Conservation (phyloP, 2,888 invertebrate species). For the Syritta pipiens region DNA sequence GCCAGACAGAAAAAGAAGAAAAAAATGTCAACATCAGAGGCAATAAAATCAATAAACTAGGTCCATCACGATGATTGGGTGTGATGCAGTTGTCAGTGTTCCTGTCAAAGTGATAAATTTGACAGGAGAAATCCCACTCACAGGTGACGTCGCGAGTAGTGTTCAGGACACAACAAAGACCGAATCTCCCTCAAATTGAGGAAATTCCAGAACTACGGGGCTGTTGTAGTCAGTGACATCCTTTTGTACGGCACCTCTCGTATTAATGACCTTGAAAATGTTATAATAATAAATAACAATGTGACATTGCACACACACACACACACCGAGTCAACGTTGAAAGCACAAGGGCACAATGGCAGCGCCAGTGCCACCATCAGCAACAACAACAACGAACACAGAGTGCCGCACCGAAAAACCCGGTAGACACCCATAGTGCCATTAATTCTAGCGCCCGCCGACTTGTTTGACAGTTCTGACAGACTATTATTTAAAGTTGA, state of each 20-base stretch:
- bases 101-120: slow-evolving; percentile 64
- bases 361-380: slow-evolving; percentile 41
- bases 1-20: neutral
- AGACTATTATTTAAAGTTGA: slow-evolving; percentile 80
- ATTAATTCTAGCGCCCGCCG: slow-evolving; percentile 79
- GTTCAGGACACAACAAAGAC: slow-evolving; percentile 5
- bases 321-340: slow-evolving; percentile 14
- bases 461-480: slow-evolving; percentile 80
- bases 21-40: slow-evolving; percentile 19
- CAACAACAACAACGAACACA: slow-evolving; percentile 52
- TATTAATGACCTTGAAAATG: slow-evolving; percentile 68
- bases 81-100: slow-evolving; percentile 52
- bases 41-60: slow-evolving; percentile 60
- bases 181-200: slow-evolving; percentile 7
- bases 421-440: slow-evolving; percentile 72
- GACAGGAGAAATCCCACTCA: slow-evolving; percentile 45
- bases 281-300: slow-evolving; percentile 69
- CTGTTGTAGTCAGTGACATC: slow-evolving; percentile 55
- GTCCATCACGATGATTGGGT: slow-evolving; percentile 16
- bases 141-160: too few relatives aligned
- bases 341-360: slow-evolving; percentile 53
- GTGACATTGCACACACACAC: slow-evolving; percentile 57
- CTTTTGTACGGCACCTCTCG: slow-evolving; percentile 50
- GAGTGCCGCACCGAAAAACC: slow-evolving; percentile 68
- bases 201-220: slow-evolving; percentile 26